Conservation (phyloP, 2,888 invertebrate species). For the Salticus scenicus region DNA sequence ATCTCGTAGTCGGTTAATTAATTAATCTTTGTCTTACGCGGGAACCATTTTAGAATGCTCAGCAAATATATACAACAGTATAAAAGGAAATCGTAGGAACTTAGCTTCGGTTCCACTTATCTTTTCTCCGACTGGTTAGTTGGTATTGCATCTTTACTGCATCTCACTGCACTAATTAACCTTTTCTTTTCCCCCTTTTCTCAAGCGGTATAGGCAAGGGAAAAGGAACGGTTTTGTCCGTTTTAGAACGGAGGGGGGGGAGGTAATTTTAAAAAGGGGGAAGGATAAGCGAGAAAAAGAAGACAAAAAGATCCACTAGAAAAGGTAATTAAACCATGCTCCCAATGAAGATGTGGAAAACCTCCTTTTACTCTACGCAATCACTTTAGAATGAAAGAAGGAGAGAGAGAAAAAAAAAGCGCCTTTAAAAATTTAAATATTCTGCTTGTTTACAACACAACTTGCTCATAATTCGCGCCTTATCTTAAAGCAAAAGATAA, state of each 20-base stretch:
- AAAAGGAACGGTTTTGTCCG: not conserved
- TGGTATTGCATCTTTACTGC: no score
- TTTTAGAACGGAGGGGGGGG: not conserved
- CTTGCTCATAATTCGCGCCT: constrained; percentile 29
- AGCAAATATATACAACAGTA: no score
- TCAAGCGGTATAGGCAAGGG: not conserved
- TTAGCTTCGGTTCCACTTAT: no score
- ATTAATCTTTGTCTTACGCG: no score
- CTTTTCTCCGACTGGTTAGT: no score
- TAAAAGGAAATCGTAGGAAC: no score
- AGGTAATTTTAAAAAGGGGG: no score
- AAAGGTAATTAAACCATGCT: constrained; percentile 7
- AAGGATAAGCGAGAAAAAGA: no score
- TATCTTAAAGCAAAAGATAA: not conserved
- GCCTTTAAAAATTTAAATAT: constrained; percentile 56
- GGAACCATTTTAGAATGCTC: no score
- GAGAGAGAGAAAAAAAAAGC: constrained; percentile 6
- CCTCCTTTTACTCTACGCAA: no score
- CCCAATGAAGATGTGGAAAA: not conserved
- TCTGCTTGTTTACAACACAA: constrained; percentile 54
- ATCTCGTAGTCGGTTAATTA: no score
- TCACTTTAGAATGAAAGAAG: not conserved
- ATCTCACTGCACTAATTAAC: not conserved
- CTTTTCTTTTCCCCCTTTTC: not conserved
- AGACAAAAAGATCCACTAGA: not conserved